phyloP scores from a whole-genome alignment of 2,888 invertebrate genomes.

The Drosophila neotestacea region DNA sequence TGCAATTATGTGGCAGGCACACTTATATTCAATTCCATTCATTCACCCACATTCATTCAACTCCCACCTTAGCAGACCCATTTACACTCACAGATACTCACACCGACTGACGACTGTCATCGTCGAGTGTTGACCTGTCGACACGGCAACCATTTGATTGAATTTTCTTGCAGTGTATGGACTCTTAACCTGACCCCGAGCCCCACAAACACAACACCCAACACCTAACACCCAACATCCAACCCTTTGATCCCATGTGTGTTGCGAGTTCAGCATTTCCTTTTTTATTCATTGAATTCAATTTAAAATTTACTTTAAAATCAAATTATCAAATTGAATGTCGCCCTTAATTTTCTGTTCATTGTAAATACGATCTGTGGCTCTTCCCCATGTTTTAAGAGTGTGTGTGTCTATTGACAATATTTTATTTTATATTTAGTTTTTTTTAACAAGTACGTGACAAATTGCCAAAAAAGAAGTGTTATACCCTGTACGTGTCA shows the following conservation, averaged over 20 bases:
- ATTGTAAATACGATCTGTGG: slow-evolving; percentile 40
- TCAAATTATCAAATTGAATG: slow-evolving; percentile 71
- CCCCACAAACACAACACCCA: neutral
- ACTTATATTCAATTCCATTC: slow-evolving; percentile 34
- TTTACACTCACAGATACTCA: slow-evolving; percentile 8
- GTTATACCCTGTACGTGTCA: slow-evolving; percentile 9
- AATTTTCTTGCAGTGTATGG: slow-evolving; percentile 48
- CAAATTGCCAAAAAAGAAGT: slow-evolving; percentile 49
- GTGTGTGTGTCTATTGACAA: slow-evolving; percentile 25
- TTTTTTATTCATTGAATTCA: slow-evolving; percentile 54
- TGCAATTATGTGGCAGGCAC: slow-evolving; percentile 54
- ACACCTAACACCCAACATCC: too few species aligned
- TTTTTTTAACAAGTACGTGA: slow-evolving; percentile 45
- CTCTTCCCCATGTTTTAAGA: neutral
- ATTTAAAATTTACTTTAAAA: slow-evolving; percentile 67
- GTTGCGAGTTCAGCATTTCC: neutral
- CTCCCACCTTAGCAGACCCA: slow-evolving; percentile 1
- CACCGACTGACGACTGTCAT: slow-evolving; percentile 14
- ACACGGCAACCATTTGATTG: slow-evolving; percentile 50
- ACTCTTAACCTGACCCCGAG: slow-evolving; percentile 13
- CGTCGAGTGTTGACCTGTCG: slow-evolving; percentile 54
- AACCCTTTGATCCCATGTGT: slow-evolving; percentile 18
- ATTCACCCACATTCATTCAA: slow-evolving; percentile 7
- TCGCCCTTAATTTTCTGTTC: slow-evolving; percentile 63
- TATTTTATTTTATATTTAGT: slow-evolving; percentile 19